Percentiles rank a stretch among this genome's conserved stretches.
These are phyloP conservation scores for Euschistus heros DNA, from an alignment of 1,140 invertebrate genomes.

Conservation along the genomic window DNA sequence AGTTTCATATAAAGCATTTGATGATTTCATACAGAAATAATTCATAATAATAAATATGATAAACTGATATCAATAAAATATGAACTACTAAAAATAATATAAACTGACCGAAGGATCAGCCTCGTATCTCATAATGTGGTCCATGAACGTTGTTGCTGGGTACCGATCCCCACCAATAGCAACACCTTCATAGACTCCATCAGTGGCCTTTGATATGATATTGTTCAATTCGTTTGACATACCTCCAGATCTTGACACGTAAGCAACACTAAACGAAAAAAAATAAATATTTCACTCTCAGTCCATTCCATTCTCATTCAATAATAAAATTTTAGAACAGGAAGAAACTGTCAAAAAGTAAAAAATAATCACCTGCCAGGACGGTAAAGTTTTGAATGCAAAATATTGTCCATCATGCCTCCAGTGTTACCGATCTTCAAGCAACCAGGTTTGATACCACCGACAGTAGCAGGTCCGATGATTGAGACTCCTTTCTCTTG, in stretches of 20 bases:
- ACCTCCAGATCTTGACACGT: conserved; percentile 95
- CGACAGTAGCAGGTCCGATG: conserved; percentile 95
- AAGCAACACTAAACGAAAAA: conserved; percentile 67
- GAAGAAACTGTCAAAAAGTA: not conserved
- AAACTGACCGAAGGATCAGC: conserved; percentile 46
- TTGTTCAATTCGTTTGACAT: conserved; percentile 99
- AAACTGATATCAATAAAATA: not conserved
- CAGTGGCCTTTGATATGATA: conserved; percentile 91
- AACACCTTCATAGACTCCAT: conserved; percentile 95
- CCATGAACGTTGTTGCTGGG: conserved; percentile 96
- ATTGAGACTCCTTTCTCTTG: conserved; percentile 72
- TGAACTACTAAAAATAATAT: not conserved
- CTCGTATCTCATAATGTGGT: conserved; percentile 84
- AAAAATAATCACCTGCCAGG: conserved; percentile 55
- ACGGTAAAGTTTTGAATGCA: conserved; percentile 92
- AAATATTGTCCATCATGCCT: conserved; percentile 99
- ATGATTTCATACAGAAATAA: too few relatives aligned
- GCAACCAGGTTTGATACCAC: conserved; percentile 96
- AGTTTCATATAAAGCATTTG: too few relatives aligned
- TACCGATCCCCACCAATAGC: conserved; percentile 99
- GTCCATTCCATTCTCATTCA: not conserved
- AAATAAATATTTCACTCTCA: not conserved
- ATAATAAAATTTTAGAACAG: too few relatives aligned
- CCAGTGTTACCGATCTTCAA: conserved; percentile 99
- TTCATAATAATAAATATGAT: too few relatives aligned